Evolutionary conservation across 1,140 invertebrate species (phyloP).

Genomic region (Pseudomyrmex concolor): DNA sequence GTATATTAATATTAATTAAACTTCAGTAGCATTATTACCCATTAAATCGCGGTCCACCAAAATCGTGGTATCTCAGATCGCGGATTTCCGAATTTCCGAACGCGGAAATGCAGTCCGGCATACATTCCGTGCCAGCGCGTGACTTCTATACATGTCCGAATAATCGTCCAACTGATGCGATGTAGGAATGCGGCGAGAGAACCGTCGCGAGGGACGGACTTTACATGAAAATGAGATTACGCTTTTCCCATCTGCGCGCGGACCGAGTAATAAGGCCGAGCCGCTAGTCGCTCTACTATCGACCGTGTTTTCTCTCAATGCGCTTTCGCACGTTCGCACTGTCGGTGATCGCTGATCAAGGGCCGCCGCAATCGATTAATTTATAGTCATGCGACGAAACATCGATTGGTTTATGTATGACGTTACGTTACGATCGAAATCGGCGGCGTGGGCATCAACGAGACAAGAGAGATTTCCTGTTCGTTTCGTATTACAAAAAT

Average conservation of each 20-base stretch:
- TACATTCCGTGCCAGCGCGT: constrained; percentile 55
- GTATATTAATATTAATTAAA: constrained; percentile 7
- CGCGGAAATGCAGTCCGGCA: constrained; percentile 15
- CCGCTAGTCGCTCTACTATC: constrained; percentile 75
- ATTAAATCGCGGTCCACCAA: background rate
- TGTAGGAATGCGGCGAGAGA: constrained; percentile 62
- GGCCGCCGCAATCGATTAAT: constrained; percentile 41
- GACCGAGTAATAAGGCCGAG: constrained; percentile 69
- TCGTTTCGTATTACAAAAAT: constrained; percentile 9
- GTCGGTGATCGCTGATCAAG: no score
- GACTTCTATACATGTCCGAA: constrained; percentile 60
- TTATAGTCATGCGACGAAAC: constrained; percentile 50
- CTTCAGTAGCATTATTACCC: background rate
- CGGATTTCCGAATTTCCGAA: constrained; percentile 55
- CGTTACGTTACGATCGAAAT: constrained; percentile 46
- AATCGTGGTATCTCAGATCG: constrained; percentile 5
- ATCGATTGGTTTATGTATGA: constrained; percentile 38
- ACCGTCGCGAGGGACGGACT: constrained; percentile 53
- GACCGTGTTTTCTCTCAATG: constrained; percentile 69
- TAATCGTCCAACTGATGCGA: constrained; percentile 48
- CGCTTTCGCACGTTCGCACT: constrained; percentile 62
- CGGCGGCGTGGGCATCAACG: constrained; percentile 53
- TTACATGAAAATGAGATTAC: constrained; percentile 74
- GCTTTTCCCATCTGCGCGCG: constrained; percentile 67
- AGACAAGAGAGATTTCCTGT: no score